These are phyloP conservation scores for Nibea albiflora DNA, from an alignment of 2,113 vertebrate species.

Conservation along the genomic window DNA sequence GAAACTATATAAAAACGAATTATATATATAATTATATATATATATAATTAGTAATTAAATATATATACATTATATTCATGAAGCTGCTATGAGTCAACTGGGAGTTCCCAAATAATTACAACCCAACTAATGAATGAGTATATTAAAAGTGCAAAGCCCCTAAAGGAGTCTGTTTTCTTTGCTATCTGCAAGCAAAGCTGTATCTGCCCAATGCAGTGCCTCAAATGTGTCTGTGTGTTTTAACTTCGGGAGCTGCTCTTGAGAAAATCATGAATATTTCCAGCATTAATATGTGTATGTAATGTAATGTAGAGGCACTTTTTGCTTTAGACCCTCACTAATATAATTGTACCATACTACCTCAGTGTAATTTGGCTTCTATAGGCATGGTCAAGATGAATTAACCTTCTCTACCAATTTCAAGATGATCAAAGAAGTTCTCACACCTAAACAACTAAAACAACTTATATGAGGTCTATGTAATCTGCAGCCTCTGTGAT, in stretches of 20 bases:
- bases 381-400: background rate
- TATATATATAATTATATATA: too few species aligned
- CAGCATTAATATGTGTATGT: conserved; percentile 24
- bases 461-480: too few species aligned
- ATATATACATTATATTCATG: conserved; percentile 9
- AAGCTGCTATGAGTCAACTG: background rate
- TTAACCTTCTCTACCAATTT: background rate
- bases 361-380: background rate
- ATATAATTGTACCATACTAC: background rate
- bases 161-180: conserved; percentile 15
- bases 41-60: conserved; percentile 38
- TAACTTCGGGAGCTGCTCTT: conserved; percentile 26
- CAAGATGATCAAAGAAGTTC: background rate
- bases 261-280: conserved; percentile 40
- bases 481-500: background rate
- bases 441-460: too few species aligned
- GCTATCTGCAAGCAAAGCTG: background rate
- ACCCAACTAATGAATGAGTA: conserved; percentile 22
- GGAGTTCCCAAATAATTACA: conserved; percentile 43
- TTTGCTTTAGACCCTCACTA: background rate
- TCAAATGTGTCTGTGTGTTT: background rate
- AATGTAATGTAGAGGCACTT: background rate
- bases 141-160: conserved; percentile 17
- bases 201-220: background rate
- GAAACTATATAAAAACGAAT: background rate